Evolutionary conservation across 2,888 invertebrate species (phyloP).

Genomic region (Spodoptera picta): DNA sequence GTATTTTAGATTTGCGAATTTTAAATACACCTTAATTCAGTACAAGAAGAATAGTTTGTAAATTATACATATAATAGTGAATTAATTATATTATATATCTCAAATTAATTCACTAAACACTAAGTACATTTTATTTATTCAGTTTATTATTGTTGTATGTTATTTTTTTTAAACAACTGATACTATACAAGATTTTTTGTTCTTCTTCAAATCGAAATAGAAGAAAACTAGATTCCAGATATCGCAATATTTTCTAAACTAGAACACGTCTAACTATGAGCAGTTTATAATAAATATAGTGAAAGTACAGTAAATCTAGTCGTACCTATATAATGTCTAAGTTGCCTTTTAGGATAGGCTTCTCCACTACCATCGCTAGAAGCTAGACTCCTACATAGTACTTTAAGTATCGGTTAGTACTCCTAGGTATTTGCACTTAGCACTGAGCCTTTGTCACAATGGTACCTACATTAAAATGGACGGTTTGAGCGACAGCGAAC

Average conservation of each 20-base stretch:
- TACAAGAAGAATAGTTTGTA: conserved; percentile 20
- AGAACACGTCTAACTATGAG: conserved; percentile 12
- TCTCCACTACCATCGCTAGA: conserved; percentile 50
- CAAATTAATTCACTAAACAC: no score
- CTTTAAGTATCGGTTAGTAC: conserved; percentile 37
- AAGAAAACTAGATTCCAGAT: conserved; percentile 3
- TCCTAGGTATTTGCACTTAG: conserved; percentile 32
- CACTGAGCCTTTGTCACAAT: conserved; percentile 5
- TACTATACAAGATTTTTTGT: neutral
- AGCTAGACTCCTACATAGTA: conserved; percentile 41
- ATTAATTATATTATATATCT: no score
- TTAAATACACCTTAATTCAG: conserved; percentile 29
- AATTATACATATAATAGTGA: no score
- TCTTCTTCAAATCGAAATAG: neutral
- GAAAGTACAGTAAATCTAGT: conserved; percentile 55
- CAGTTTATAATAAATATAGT: neutral
- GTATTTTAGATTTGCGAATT: conserved; percentile 55
- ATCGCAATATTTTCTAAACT: conserved; percentile 9
- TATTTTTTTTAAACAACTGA: no score
- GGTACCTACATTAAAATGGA: no score
- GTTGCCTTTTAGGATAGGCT: conserved; percentile 55
- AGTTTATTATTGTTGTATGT: neutral
- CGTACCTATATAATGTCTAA: conserved; percentile 39
- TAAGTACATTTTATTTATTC: no score
- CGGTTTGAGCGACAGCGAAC: no score